These are phyloP conservation scores for Thaumatotibia leucotreta DNA, from an alignment of 1,140 invertebrate species.

Conservation along the genomic window DNA sequence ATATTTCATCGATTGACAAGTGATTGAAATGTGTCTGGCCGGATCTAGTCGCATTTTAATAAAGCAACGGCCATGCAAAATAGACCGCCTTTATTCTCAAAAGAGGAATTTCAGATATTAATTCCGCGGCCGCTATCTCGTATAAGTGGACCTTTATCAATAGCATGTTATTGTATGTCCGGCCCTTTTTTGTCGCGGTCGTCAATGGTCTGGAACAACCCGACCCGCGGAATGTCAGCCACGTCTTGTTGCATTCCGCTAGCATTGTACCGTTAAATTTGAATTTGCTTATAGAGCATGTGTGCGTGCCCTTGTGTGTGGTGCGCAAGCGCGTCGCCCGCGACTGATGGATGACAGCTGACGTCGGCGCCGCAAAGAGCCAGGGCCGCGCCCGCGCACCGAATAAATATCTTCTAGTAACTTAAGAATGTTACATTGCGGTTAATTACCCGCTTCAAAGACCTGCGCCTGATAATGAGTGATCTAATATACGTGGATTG, in stretches of 20 bases:
- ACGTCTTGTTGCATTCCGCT: slow-evolving; percentile 66
- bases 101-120: background rate
- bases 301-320: slow-evolving; percentile 24
- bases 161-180: slow-evolving; percentile 31
- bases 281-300: slow-evolving; percentile 43
- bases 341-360: slow-evolving; percentile 73
- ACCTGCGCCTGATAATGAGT: slow-evolving; percentile 23
- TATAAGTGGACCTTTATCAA: slow-evolving; percentile 23
- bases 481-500: slow-evolving; percentile 17
- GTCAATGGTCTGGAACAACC: slow-evolving; percentile 21
- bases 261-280: slow-evolving; percentile 66
- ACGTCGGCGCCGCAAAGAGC: slow-evolving; percentile 64
- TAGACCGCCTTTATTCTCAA: background rate
- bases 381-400: slow-evolving; percentile 28
- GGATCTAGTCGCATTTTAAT: background rate
- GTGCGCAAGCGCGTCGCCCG: slow-evolving; percentile 62
- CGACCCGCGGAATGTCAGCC: slow-evolving; percentile 44
- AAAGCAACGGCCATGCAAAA: background rate
- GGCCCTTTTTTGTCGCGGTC: slow-evolving; percentile 38
- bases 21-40: background rate
- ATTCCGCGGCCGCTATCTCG: slow-evolving; percentile 9
- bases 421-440: slow-evolving; percentile 25
- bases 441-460: slow-evolving; percentile 35
- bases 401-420: slow-evolving; percentile 32
- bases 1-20: background rate